phyloP scores from a whole-genome alignment of 2,113 vertebrate species.

The Xiphias gladius region DNA sequence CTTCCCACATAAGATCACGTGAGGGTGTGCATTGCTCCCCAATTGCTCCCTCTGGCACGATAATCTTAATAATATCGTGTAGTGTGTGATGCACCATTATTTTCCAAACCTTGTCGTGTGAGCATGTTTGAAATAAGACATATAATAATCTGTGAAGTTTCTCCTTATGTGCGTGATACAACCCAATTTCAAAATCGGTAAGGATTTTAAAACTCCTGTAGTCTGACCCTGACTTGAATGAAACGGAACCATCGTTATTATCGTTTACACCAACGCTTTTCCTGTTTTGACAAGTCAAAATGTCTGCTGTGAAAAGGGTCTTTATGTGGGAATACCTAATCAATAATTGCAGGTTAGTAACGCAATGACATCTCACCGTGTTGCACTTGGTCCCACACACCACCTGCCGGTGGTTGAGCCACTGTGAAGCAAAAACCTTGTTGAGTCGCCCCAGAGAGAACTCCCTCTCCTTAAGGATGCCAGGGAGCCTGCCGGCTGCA shows the following conservation, averaged over 20 bases:
- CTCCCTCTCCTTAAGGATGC: constrained; percentile 93
- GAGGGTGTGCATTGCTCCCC: no score
- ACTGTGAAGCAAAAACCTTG: constrained; percentile 99
- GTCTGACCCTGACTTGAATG: no score
- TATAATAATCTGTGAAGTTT: no score
- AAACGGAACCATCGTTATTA: background rate
- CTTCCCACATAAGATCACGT: no score
- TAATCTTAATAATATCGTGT: no score
- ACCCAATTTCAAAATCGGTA: no score
- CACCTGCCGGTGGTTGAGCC: constrained; percentile 98
- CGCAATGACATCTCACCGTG: constrained; percentile 87
- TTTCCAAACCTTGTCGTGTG: no score
- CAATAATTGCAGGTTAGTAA: background rate
- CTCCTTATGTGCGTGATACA: no score
- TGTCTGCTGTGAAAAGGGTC: background rate
- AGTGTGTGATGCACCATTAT: no score
- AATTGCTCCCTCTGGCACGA: no score
- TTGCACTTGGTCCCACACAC: constrained; percentile 99
- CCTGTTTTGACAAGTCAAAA: background rate
- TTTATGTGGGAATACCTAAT: background rate
- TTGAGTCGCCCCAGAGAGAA: constrained; percentile 96
- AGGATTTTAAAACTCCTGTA: no score
- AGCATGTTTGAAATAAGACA: no score
- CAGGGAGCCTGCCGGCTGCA: constrained; percentile 92
- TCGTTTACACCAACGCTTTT: background rate